Evolutionary conservation across 2,113 vertebrate genomes (phyloP), one percentile per base, ranked within the genome.

Genomic region (Prolemur simus): DNA sequence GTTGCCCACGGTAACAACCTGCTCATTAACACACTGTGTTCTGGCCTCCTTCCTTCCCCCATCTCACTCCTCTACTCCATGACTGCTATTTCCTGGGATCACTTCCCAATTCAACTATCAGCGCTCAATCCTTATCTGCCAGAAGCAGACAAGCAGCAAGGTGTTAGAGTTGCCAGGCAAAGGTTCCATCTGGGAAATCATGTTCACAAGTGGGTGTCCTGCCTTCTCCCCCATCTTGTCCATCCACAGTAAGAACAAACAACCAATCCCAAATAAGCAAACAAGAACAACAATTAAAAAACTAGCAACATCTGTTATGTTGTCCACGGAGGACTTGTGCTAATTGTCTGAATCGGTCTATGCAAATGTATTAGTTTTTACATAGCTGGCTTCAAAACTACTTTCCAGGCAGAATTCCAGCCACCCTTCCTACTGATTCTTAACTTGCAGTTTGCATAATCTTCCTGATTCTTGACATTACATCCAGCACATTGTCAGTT

Each of bases 361-460:
- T 92, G 88, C 92, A 95, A 91, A 95, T 92, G 95, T 98, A 83
- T 97, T 97, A 96, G 93, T 96, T 96, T 95, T 95, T 92, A 96
- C 68, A 68, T 91, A 49, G 64, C 95, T 91, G 96, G 42, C 85
- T 96, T 96, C 94, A 97, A 89, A 95, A 68, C 29, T 81, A 34
- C 37, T 60, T 94, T 85, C 42, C 86, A 88, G 96, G 86, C 64
- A 96, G 93, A 91, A 77, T 89, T 96, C 52, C 87, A 83, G 93
- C 85, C 96, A 34, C 95, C 94, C 17, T 98, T 81, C 76, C 90
- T 97, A 56, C 84, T 86, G 89, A 97, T 92, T 95, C 84, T 80
- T 49, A 83, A 39, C 64, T 95, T 77, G 86, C 92, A 80, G 95
- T 97, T 97, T 90, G 68, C 87, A 95, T 93, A 39, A 52, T 74